Base-by-base conservation (phyloP, 37 sponge, comb jelly and placozoan genomes). In the Cladorhizidae sp. region DNA sequence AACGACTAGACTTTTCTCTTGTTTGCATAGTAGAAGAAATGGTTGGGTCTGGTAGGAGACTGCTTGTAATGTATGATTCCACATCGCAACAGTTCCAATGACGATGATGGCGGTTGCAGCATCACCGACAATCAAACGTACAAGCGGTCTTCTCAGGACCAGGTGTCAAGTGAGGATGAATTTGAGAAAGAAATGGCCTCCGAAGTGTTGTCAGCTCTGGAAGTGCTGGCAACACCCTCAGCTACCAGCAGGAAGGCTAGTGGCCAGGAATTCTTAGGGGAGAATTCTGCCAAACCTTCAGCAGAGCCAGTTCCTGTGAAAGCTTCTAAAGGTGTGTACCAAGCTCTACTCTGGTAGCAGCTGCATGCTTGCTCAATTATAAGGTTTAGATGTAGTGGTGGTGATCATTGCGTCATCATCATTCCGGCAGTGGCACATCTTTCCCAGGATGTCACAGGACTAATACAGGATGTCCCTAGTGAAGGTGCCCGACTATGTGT, bases 171-270 rank as follows among this genome's bases (percentile, higher is more conserved):
- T 61, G 85, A 85, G 39, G 93, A 94, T 80, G 94, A 94, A 59
- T 94, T 94, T 90, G 92, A 90, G 57, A 83, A 64, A 58, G 80
- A 82, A 64, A 90, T 94, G 94, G 85, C 75, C 28, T 64, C 75
- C 22, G 83, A 87, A 62, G 65, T 72, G 21, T 52, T 68, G 64
- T 33, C 23, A 17, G n/a, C 49, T 21, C 33, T 78, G 42, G 1
- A 78, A 45, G 28, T 26, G 29, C 42, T 49, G 45, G 25, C 41
- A 7, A 42, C 74, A 14, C 74, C 83, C 2, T 3, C 38, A 41
- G 72, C 61, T 22, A 21, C 72, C 23, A 25, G 11, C 7, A 41
- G 9, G 49, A 45, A 45, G 5, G 43, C 45, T 14, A 40, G 37
- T 68, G 69, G 9, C 3, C 49, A 39, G 21, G 15, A 39, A 38